Evolutionary conservation across 2,888 invertebrate genomes (phyloP).

Genomic region (Diadromus collaris): DNA sequence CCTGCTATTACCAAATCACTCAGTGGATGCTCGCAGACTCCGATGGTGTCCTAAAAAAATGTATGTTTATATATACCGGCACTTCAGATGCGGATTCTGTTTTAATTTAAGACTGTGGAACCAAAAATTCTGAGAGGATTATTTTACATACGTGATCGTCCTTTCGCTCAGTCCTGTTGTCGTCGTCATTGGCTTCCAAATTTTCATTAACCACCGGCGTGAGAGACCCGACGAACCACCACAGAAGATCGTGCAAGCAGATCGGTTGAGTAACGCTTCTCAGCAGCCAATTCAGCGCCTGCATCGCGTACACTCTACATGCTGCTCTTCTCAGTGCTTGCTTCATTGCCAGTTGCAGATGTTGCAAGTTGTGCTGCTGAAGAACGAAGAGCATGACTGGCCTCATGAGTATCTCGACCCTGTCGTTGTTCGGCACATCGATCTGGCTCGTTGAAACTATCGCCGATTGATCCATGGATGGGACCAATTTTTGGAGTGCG

Average conservation of each 20-base stretch:
- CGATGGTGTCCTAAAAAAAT: conserved; percentile 80
- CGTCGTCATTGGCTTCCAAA: conserved; percentile 80
- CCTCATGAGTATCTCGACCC: conserved; percentile 85
- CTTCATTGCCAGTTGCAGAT: conserved; percentile 92
- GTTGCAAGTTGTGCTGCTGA: conserved; percentile 92
- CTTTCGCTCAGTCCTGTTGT: conserved; percentile 80
- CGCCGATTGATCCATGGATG: conserved; percentile 83
- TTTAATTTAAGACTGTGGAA: not conserved
- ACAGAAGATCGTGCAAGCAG: conserved; percentile 96
- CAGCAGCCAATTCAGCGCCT: conserved; percentile 97
- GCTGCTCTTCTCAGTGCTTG: conserved; percentile 91
- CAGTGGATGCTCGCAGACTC: conserved; percentile 89
- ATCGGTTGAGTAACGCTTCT: conserved; percentile 95
- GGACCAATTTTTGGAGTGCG: conserved; percentile 90
- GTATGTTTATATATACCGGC: conserved; percentile 2
- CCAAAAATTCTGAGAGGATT: not conserved
- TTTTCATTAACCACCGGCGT: conserved; percentile 82
- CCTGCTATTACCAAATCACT: conserved; percentile 91
- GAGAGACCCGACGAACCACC: conserved; percentile 97
- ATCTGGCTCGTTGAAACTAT: conserved; percentile 80
- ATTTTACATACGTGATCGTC: conserved; percentile 77
- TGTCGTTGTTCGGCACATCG: conserved; percentile 80
- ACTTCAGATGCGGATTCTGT: not conserved
- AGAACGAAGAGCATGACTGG: conserved; percentile 95
- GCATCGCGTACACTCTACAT: conserved; percentile 93